Evolutionary conservation across 1,140 invertebrate species (phyloP), one percentile per base, ranked within the genome.

Genomic region (Aphaenogaster ashmeadi): DNA sequence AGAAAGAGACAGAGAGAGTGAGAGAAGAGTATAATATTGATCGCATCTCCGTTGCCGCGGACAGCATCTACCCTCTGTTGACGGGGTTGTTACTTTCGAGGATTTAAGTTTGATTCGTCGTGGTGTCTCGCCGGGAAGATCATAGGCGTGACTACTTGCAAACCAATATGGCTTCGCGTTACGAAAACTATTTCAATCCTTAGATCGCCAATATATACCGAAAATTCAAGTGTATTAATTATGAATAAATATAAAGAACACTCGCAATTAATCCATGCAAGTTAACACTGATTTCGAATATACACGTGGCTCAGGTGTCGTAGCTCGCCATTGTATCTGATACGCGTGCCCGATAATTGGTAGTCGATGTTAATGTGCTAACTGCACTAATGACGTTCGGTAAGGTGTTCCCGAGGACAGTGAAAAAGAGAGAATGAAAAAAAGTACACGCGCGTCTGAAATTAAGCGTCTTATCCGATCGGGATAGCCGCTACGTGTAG

Each of bases 31-130:
- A 89, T 94, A 94, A 95, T 95, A 95, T 95, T 95, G 95, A 95
- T 95, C 95, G 95, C 94, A 95, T 95, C 94, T 95, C 94, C 89
- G 92, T 92, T 90, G 93, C 93, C 94, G 94, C 94, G 94, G 94
- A 94, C 94, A 95, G 94, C 95, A 95, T 95, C 94, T 94, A 95
- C 94, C 94, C 94, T 93, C 93, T 94, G 93, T 95, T 94, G 94
- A 94, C 93, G 94, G 93, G 93, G 93, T 95, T 94, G 94, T 94
- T 94, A 93, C 93, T 94, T 91, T 93, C 89, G 91, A 94, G 94
- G 93, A 94, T 94, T 94, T 94, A 93, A 93, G 93, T 93, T 93
- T 94, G 92, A 94, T 94, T 94, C 92, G 90, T 83, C 90, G 87
- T 72, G 52, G 79, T 36, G 67, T 69, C 80, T 88, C 77, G 80